Evolutionary conservation across 2,113 vertebrate genomes (phyloP).

Genomic region (Callionymus lyra): DNA sequence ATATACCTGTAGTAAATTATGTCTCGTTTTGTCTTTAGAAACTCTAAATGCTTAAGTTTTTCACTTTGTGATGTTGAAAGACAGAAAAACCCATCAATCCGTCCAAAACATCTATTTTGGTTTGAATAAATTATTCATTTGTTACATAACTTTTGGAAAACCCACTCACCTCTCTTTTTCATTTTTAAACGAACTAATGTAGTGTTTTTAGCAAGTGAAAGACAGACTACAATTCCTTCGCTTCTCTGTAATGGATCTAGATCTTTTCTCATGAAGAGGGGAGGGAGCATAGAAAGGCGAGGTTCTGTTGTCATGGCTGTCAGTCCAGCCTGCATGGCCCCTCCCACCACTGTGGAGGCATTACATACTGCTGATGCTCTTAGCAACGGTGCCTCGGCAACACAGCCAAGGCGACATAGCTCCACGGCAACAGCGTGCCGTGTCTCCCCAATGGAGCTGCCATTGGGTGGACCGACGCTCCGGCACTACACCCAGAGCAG

Average conservation of each 20-base stretch:
- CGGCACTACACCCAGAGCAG: constrained; percentile 67
- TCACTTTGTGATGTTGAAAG: not conserved
- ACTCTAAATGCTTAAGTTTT: too few relatives aligned
- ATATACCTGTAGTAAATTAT: too few relatives aligned
- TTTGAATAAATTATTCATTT: constrained; percentile 55
- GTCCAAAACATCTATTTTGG: not conserved
- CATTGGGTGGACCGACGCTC: constrained; percentile 64
- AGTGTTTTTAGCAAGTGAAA: too few relatives aligned
- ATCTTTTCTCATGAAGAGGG: constrained; percentile 33
- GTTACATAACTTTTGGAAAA: constrained; percentile 47
- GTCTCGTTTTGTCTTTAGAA: too few relatives aligned
- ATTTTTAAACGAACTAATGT: too few relatives aligned
- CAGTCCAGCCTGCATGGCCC: constrained; percentile 50
- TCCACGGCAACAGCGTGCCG: constrained; percentile 64
- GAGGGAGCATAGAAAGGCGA: constrained; percentile 52
- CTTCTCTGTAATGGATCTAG: constrained; percentile 32
- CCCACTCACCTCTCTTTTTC: too few relatives aligned
- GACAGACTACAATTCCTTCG: constrained; percentile 23
- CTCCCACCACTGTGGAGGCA: constrained; percentile 54
- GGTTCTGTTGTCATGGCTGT: constrained; percentile 61
- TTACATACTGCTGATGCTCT: constrained; percentile 64
- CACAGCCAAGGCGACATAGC: constrained; percentile 57
- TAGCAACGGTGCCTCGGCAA: constrained; percentile 66
- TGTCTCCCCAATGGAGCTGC: constrained; percentile 69
- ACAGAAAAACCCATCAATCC: not conserved